Evolutionary conservation across 2,888 invertebrate species (phyloP).

Genomic region (Volucella zonaria): DNA sequence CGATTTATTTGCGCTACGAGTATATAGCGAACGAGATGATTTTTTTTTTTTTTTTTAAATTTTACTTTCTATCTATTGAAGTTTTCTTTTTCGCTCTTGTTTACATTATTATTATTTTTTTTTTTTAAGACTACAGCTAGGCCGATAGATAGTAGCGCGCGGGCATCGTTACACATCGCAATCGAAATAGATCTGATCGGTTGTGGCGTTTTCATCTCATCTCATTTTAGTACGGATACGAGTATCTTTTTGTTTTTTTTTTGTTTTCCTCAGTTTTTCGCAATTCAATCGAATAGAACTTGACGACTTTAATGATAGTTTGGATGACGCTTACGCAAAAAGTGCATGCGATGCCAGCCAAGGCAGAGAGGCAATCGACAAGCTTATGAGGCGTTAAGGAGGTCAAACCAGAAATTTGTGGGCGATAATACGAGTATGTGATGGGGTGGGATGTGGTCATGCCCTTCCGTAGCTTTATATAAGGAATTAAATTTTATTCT

Average conservation of each 20-base stretch:
- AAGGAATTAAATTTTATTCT: slow-evolving; percentile 16
- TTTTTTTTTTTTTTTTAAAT: slow-evolving; percentile 16
- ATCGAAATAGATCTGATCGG: slow-evolving; percentile 40
- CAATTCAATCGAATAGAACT: slow-evolving; percentile 13
- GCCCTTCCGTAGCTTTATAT: slow-evolving; percentile 23
- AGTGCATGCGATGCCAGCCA: slow-evolving; percentile 36
- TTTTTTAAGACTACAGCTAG: slow-evolving; percentile 11
- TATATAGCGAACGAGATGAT: slow-evolving; percentile 22
- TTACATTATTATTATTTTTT: slow-evolving; percentile 32
- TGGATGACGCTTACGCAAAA: slow-evolving; percentile 27
- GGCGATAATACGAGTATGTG: not conserved
- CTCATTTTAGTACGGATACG: slow-evolving; percentile 16
- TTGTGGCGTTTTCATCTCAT: slow-evolving; percentile 41
- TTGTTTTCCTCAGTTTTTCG: not conserved
- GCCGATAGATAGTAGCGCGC: slow-evolving; percentile 20
- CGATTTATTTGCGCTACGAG: slow-evolving; percentile 26
- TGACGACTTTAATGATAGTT: slow-evolving; percentile 28
- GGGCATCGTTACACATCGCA: slow-evolving; percentile 44
- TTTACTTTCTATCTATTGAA: slow-evolving; percentile 40
- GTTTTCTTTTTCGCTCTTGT: slow-evolving; percentile 55
- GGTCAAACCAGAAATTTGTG: slow-evolving; percentile 29
- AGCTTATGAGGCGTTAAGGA: slow-evolving; percentile 14
- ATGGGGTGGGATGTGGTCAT: slow-evolving; percentile 17
- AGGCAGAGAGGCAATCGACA: slow-evolving; percentile 4
- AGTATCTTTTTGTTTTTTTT: slow-evolving; percentile 11